A percentile compares a stretch with the other conserved stretches of the same genome.
Evolutionary conservation across 2,113 vertebrate species (phyloP).

Genomic region (Chascanopsetta lugubris): DNA sequence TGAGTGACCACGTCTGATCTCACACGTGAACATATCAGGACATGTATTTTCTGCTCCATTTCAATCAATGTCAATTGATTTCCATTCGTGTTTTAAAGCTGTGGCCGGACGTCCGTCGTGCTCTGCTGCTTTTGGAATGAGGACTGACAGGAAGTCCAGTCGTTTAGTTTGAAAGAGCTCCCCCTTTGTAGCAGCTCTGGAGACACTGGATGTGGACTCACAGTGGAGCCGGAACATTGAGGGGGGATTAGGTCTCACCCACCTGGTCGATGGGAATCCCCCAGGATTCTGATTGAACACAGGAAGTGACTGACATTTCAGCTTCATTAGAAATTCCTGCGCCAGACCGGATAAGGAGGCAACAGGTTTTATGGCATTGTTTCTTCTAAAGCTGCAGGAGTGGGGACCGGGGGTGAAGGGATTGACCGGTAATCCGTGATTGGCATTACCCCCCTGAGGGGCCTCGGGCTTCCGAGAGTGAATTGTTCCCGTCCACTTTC

Average conservation of each 20-base stretch:
- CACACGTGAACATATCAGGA: no score
- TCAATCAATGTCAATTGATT: no score
- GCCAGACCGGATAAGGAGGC: not conserved
- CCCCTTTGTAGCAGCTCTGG: not conserved
- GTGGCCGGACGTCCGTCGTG: no score
- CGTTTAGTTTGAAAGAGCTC: not conserved
- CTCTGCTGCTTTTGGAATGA: not conserved
- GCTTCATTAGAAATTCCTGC: not conserved
- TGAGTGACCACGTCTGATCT: no score
- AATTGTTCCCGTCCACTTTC: conserved; percentile 19
- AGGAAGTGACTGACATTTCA: not conserved
- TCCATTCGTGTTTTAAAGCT: no score
- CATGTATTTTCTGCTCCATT: no score
- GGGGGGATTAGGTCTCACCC: not conserved
- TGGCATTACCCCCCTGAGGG: conserved; percentile 5
- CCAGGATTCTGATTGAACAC: no score
- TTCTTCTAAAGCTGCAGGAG: not conserved
- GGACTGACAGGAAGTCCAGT: not conserved
- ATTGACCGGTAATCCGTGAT: conserved; percentile 17
- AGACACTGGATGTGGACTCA: not conserved
- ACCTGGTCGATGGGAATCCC: conserved; percentile 3
- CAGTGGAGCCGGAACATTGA: conserved; percentile 5
- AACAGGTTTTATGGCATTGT: not conserved
- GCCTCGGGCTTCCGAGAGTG: conserved; percentile 2
- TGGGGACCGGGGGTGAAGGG: not conserved